A percentile compares a stretch with the other conserved stretches of the same genome.
Evolutionary conservation across 2,797 vertebrate genomes (phyloP).

Genomic region (Bufotes viridis): DNA sequence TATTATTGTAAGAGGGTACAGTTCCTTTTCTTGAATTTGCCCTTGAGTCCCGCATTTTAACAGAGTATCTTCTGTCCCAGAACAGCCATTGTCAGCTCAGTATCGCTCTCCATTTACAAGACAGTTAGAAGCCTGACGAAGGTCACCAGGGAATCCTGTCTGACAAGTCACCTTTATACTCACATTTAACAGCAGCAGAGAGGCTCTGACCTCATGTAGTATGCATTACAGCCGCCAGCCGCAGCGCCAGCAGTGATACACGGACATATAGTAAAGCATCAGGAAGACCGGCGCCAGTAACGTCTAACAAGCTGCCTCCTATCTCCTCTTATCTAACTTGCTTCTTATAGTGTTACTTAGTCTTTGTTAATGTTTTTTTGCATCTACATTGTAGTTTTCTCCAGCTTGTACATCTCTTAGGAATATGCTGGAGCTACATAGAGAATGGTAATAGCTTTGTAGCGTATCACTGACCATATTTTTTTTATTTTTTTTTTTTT

Average conservation of each 20-base stretch:
- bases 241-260: background rate
- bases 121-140: slow-evolving; percentile 28
- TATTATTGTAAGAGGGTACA: background rate
- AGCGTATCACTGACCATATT: too few relatives aligned
- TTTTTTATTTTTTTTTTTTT: too few relatives aligned
- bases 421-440: background rate
- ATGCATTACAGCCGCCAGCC: slow-evolving; percentile 27
- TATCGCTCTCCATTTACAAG: slow-evolving; percentile 42
- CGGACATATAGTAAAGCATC: background rate
- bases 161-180: slow-evolving; percentile 44
- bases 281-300: background rate
- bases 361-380: background rate
- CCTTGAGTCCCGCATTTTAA: background rate
- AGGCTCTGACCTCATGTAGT: slow-evolving; percentile 23
- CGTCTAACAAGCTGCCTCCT: background rate
- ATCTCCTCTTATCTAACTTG: background rate
- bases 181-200: slow-evolving; percentile 28
- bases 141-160: slow-evolving; percentile 49
- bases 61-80: slow-evolving; percentile 18
- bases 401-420: background rate
- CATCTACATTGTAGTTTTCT: background rate
- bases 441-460: background rate
- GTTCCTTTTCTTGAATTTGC: background rate
- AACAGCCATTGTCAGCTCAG: slow-evolving; percentile 14
- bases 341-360: background rate